Evolutionary conservation across 2,888 invertebrate species (phyloP), one percentile per base, ranked within the genome.

Genomic region (Stenoptilia bipunctidactyla): DNA sequence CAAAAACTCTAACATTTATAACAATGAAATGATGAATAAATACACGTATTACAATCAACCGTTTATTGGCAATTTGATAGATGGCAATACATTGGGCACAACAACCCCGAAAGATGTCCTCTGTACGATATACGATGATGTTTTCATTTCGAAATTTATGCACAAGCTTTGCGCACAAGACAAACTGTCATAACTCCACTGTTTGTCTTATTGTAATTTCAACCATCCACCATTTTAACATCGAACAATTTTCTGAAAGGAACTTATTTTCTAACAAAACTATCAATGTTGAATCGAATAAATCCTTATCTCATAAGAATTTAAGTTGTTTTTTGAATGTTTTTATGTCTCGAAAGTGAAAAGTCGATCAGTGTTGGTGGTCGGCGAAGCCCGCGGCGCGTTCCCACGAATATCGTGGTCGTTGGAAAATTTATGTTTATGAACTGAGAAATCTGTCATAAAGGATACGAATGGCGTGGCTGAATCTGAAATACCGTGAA

Each of bases 371-470:
- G 69, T 75, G 74, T 64, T 75, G 82, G 83, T 83, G 83, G 83
- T 82, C 82, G 76, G 36, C 46, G 50, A n/a, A 48, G 62, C 77
- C 64, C 55, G 62, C 58, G 76, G 76, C 74, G 44, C 47, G 67
- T 82, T 83, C 83, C 75, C 83, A 82, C 83, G 83, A 67, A 65
- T 80, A 76, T 80, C 59, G 70, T 55, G 56, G 66, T 55, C 70
- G 61, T 56, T 66, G 79, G 83, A 80, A 82, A 82, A 82, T 82
- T 72, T 82, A 80, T 82, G 79, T 72, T 76, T 72, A 82, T 73
- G 74, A 70, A 75, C 74, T 76, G 74, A 79, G 80, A 77, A 79
- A 79, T 79, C 69, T 80, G 82, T 79, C 80, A 75, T 79, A 75
- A 76, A 67, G 67, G 69, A 80, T 82, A 73, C 63, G 69, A 61